These are phyloP conservation scores for Slavum lentiscoides DNA, from an alignment of 2,888 invertebrate genomes.

Conservation along the genomic window DNA sequence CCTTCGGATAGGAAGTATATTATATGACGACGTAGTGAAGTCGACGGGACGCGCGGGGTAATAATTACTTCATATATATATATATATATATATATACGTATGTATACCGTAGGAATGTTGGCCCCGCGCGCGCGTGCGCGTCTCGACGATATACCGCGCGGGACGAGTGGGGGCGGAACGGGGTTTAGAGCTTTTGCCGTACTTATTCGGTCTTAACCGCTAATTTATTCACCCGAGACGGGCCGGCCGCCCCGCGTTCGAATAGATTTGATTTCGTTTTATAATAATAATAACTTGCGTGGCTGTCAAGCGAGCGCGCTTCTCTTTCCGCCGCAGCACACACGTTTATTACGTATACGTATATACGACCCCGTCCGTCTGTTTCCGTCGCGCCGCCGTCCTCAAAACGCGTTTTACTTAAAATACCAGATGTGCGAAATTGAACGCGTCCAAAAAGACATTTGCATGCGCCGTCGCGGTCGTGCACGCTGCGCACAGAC, in stretches of 20 bases:
- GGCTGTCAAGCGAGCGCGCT: constrained; percentile 44
- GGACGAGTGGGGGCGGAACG: background rate
- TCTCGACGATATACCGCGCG: constrained; percentile 5
- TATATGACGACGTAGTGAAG: background rate
- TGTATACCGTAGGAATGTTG: background rate
- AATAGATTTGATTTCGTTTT: constrained; percentile 54
- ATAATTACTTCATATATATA: constrained; percentile 46
- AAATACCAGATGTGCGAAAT: constrained; percentile 53
- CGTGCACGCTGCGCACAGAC: background rate
- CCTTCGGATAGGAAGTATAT: constrained; percentile 13
- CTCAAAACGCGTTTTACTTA: constrained; percentile 49
- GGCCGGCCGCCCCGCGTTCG: constrained; percentile 53
- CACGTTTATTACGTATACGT: background rate
- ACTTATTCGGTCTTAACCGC: constrained; percentile 63
- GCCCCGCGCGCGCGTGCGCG: background rate
- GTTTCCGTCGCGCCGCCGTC: background rate
- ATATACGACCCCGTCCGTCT: background rate
- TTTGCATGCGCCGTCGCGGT: constrained; percentile 31
- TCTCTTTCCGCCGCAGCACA: background rate
- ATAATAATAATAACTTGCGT: constrained; percentile 53
- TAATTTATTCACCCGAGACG: constrained; percentile 72
- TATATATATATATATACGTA: background rate
- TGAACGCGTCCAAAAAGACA: constrained; percentile 47
- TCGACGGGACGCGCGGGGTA: constrained; percentile 19
- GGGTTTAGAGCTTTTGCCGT: constrained; percentile 47